Evolutionary conservation across 2,888 invertebrate species (phyloP), one percentile per base, ranked within the genome.

Genomic region (Therioaphis trifolii): DNA sequence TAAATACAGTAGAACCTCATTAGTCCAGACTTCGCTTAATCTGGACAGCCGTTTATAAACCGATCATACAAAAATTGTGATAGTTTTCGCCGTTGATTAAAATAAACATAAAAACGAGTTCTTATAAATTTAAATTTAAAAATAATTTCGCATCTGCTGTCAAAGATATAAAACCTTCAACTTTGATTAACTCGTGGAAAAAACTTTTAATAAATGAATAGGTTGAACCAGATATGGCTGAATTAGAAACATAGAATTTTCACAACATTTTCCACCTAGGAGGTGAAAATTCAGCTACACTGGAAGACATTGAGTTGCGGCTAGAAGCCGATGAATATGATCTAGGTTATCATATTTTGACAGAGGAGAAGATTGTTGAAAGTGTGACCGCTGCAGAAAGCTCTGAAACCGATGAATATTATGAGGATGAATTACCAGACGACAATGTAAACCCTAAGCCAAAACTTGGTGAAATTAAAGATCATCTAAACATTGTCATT

Each of bases 61-160:
- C n/a, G n/a, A 46, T 46, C 46, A 46, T 12, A 46, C 46, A 46
- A 14, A 46, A 46, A 9, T 46, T 46, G 9, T 46, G 46, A 9
- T 12, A 46, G 14, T 46, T 46, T 14, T 14, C 14, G n/a, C n/a
- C n/a, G n/a, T n/a, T n/a, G n/a, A n/a, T n/a, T n/a, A n/a, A n/a
- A n/a, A n/a, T n/a, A n/a, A 14, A 46, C 46, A 12, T 9, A 7
- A 46, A 46, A 14, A 12, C 46, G 11, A 46, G 46, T 9, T 84
- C 80, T 78, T 79, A 85, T 86, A 85, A 72, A 84, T 43, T 74
- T 84, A 84, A 72, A 85, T 63, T 79, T 84, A 43, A 58, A 61
- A 69, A 58, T 27, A 84, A 84, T 69, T 79, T 69, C 15, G 71
- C 71, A 40, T 29, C 84, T 74, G 74, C 74, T 82, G 72, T 74